Conservation (phyloP, 2,797 vertebrate species). For the Columba guinea region DNA sequence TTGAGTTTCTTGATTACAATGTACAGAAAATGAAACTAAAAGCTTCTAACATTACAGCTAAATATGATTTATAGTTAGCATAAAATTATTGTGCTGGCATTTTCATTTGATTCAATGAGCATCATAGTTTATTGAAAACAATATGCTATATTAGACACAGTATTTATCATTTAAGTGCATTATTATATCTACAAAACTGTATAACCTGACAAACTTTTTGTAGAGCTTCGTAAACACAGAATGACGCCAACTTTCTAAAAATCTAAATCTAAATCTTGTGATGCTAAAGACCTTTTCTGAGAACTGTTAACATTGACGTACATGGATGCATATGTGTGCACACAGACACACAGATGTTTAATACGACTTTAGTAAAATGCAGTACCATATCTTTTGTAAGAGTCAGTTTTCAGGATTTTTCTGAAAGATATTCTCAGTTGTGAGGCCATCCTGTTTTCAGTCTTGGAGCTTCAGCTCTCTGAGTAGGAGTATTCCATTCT, state of each 20-base stretch:
- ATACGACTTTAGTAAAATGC: background rate
- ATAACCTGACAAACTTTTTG: background rate
- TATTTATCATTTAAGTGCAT: background rate
- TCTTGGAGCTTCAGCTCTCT: background rate
- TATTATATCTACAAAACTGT: background rate
- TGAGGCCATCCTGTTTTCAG: background rate
- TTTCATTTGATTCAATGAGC: background rate
- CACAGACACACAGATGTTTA: background rate
- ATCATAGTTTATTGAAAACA: background rate
- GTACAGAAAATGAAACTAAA: background rate
- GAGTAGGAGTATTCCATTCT: background rate
- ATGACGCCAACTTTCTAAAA: background rate
- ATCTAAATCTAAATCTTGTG: too few relatives aligned
- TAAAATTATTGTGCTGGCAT: background rate
- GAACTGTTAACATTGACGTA: background rate
- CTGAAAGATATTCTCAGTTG: background rate
- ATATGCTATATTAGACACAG: background rate
- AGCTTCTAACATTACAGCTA: background rate
- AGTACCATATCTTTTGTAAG: background rate
- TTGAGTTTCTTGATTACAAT: background rate
- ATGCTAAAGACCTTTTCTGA: background rate
- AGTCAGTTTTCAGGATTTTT: background rate
- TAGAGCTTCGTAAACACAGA: background rate
- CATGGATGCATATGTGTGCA: background rate
- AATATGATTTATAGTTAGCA: background rate